Evolutionary conservation across 1,140 invertebrate genomes (phyloP), one percentile per base, ranked within the genome.

Genomic region (Capitella teleta): DNA sequence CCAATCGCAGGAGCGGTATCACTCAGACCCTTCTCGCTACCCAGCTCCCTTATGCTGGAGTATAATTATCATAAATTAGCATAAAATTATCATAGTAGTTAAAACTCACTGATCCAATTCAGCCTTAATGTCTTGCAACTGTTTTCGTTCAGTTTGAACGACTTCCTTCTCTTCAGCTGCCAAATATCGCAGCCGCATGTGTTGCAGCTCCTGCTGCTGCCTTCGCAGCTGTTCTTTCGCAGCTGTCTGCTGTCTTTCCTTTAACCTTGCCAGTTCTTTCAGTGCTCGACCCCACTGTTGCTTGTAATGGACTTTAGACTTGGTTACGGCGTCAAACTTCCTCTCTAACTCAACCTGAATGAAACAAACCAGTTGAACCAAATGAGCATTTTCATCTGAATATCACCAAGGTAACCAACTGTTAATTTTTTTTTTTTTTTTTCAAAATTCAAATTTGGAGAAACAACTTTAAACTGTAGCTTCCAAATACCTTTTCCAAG

Each of bases 401-500:
- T n/a, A n/a, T n/a, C n/a, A n/a, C n/a, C n/a, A n/a, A n/a, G n/a
- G n/a, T n/a, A n/a, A n/a, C n/a, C n/a, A n/a, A n/a, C n/a, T n/a
- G n/a, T n/a, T 34, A 34, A 8, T 34, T 10, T 34, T 34, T n/a
- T 34, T n/a, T 34, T 10, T 34, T 34, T n/a, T n/a, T 34, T 34
- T 34, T 34, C 8, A 34, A 34, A 34, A 34, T 34, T 34, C 30
- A 34, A 10, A n/a, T n/a, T n/a, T n/a, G n/a, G n/a, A n/a, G n/a
- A n/a, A n/a, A n/a, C n/a, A n/a, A n/a, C n/a, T n/a, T n/a, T n/a
- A n/a, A n/a, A n/a, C n/a, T n/a, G n/a, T n/a, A n/a, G n/a, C n/a
- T n/a, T n/a, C n/a, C n/a, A n/a, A n/a, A n/a, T 24, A 75, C 73
- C 64, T 75, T 75, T 58, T 75, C 72, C 45, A 74, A 53, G 18